Evolutionary conservation across 1,140 invertebrate species (phyloP).

Genomic region (Lamellibrachia luymesi): DNA sequence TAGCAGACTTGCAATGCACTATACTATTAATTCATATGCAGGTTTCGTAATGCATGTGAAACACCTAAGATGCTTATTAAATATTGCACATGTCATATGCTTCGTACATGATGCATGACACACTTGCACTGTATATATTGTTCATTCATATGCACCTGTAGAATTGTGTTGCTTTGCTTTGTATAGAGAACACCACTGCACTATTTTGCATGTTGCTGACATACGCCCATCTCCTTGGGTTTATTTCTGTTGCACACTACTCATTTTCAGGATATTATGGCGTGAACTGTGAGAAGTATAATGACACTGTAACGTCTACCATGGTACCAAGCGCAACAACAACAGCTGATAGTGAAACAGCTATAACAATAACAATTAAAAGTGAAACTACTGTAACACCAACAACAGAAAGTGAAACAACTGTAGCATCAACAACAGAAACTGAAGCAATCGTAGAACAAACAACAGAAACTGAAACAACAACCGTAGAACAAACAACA

Average conservation of each 20-base stretch:
- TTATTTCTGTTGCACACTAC: not conserved
- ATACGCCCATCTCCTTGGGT: not conserved
- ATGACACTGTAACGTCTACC: not conserved
- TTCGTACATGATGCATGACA: no score
- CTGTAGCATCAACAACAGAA: not conserved
- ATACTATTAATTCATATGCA: not conserved
- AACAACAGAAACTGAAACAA: not conserved
- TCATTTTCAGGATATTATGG: slow-evolving; percentile 5
- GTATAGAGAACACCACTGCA: not conserved
- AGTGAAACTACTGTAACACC: not conserved
- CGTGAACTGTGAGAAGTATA: not conserved
- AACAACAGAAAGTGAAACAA: not conserved
- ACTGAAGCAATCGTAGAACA: not conserved
- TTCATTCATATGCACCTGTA: not conserved
- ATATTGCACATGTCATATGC: no score
- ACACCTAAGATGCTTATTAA: not conserved
- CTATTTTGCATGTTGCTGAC: not conserved
- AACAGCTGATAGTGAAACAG: not conserved
- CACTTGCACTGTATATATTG: not conserved
- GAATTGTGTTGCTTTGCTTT: not conserved
- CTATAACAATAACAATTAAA: not conserved
- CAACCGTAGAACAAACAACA: not conserved
- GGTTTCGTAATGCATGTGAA: not conserved
- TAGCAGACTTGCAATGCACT: not conserved
- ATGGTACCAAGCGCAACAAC: not conserved